These are phyloP conservation scores for Eira barbara DNA, from an alignment of 2,113 vertebrate species.

Conservation along the genomic window DNA sequence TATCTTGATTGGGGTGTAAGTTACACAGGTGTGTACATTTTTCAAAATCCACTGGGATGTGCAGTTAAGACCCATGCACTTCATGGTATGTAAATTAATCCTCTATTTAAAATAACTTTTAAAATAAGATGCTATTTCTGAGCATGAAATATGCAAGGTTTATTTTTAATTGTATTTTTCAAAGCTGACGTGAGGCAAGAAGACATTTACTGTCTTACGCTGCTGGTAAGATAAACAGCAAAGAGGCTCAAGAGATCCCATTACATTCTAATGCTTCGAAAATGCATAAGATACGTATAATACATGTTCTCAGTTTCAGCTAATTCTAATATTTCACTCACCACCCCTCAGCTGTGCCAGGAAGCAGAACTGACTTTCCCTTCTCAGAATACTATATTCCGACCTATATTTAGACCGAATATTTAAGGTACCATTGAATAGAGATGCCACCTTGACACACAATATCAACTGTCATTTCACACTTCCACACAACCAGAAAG, in stretches of 20 bases:
- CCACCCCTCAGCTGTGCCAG: conserved; percentile 7
- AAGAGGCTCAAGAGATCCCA: not conserved
- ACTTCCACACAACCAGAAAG: conserved; percentile 45
- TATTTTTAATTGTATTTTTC: conserved; percentile 29
- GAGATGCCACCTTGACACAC: conserved; percentile 58
- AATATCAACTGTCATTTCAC: conserved; percentile 54
- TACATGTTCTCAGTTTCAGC: conserved; percentile 4
- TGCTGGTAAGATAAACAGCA: not conserved
- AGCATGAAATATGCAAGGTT: not conserved
- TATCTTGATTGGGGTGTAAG: not conserved
- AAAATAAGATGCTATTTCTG: conserved; percentile 17
- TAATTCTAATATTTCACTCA: conserved; percentile 63
- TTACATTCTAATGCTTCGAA: not conserved
- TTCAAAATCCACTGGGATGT: not conserved
- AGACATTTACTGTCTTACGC: not conserved
- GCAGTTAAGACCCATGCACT: not conserved
- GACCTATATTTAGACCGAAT: conserved; percentile 64
- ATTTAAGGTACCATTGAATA: conserved; percentile 49
- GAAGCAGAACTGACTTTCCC: conserved; percentile 8
- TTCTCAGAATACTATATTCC: not conserved
- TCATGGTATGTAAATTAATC: not conserved
- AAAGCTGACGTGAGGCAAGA: not conserved
- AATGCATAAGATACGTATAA: conserved; percentile 16
- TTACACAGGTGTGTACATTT: not conserved
- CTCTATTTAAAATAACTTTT: not conserved